Evolutionary conservation across 2,113 vertebrate species (phyloP).

Genomic region (Gorsachius goisagi): DNA sequence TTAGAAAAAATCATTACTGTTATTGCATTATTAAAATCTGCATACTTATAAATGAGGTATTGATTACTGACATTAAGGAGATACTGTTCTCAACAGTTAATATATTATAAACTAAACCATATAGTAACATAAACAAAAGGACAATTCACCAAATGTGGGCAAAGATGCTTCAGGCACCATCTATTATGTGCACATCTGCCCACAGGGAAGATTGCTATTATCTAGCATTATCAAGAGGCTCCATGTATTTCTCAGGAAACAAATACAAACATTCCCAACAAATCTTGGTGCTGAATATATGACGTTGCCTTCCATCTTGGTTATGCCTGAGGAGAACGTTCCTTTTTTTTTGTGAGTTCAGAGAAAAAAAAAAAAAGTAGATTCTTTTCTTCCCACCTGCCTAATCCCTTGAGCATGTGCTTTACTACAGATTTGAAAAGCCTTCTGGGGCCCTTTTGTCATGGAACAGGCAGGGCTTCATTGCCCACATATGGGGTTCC

Average conservation of each 20-base stretch:
- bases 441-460: background rate
- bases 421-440: background rate
- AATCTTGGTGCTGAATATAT: background rate
- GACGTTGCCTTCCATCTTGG: background rate
- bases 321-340: background rate
- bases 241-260: background rate
- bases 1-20: background rate
- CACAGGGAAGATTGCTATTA: background rate
- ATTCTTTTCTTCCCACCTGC: background rate
- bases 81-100: background rate
- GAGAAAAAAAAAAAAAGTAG: background rate
- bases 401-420: background rate
- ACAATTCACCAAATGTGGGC: background rate
- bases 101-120: background rate
- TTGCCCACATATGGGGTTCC: background rate
- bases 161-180: background rate
- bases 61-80: background rate
- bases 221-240: background rate
- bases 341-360: background rate
- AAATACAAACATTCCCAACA: background rate
- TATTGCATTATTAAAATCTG: slow-evolving; percentile 33
- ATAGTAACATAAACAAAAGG: background rate
- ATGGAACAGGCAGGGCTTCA: background rate
- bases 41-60: background rate
- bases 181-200: background rate